Evolutionary conservation across 2,888 invertebrate genomes (phyloP), one percentile per base, ranked within the genome.

Genomic region (Chamaedrilus cognettii): DNA sequence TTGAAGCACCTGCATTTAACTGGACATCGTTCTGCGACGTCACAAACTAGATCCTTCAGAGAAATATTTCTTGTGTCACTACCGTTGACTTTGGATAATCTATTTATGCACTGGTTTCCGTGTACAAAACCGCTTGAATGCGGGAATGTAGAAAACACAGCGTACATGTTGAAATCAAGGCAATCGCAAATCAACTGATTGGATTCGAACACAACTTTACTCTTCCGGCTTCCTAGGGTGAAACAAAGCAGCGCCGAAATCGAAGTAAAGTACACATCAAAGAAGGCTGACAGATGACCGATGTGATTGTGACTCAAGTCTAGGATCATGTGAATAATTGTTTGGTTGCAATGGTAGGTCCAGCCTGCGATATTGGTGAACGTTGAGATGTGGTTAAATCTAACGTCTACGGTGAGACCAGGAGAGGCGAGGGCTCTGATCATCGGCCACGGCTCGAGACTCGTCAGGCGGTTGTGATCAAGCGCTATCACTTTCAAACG

Each of bases 371-470:
- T 23, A 35, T 66, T 66, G 1, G 61, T 56, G 23, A 52, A 28
- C 2, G 52, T 34, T 19, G 55, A 51, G 35, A 66, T 66, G 11
- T 4, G n/a, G 57, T 66, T 66, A 7, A n/a, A 0, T n/a, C 2
- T 3, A 1, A 62, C 28, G 19, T 42, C 23, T 7, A 66, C 35
- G 7, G 2, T 23, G 11, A 42, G 0, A 15, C 26, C 33, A 1
- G 15, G 7, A 23, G 28, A 2, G 3, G 19, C 3, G 11, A 33
- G 23, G 4, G 34, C 60, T 23, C 60, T 23, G 2, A 33, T 30
- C 32, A 62, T 52, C 15, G 57, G 35, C 65, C 65, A 65, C 11
- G 55, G 35, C 51, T 60, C 65, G 23, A 65, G 49, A 15, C 15
- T 51, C 3, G 52, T 65, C 23, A 65, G 34, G 5, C 7, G 34